These are phyloP conservation scores for Danaus chrysippus DNA, from an alignment of 2,888 invertebrate species.

Conservation along the genomic window DNA sequence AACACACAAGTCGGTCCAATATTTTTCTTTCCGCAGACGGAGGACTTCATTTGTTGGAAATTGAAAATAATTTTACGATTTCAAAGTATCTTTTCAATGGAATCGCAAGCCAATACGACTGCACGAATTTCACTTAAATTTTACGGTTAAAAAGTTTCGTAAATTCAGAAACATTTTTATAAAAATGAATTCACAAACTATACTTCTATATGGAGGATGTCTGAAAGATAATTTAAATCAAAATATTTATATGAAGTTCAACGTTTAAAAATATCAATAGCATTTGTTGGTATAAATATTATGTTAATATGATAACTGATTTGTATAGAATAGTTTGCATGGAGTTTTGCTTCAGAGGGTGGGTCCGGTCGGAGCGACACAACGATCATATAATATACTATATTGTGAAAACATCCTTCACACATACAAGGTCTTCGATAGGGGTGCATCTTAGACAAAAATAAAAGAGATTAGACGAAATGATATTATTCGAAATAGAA, in stretches of 20 bases:
- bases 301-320: neutral
- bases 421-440: constrained; percentile 7
- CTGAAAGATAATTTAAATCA: no score
- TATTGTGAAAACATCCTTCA: constrained; percentile 20
- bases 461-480: no score
- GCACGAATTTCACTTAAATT: constrained; percentile 23
- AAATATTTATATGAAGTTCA: neutral
- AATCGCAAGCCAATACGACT: constrained; percentile 23
- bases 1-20: constrained; percentile 3
- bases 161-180: neutral
- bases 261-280: neutral
- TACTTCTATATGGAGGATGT: no score
- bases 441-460: neutral
- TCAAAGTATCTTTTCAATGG: constrained; percentile 18
- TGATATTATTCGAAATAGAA: no score
- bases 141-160: constrained; percentile 3
- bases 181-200: no score
- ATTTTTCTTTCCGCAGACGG: constrained; percentile 10
- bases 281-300: neutral
- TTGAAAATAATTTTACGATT: constrained; percentile 29
- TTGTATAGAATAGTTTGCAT: constrained; percentile 5
- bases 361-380: constrained; percentile 12
- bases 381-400: constrained; percentile 21
- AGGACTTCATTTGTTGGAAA: constrained; percentile 17
- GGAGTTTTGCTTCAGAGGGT: neutral